Evolutionary conservation across 1,140 invertebrate species (phyloP), one percentile per base, ranked within the genome.

Genomic region (Zelostemma sp.): DNA sequence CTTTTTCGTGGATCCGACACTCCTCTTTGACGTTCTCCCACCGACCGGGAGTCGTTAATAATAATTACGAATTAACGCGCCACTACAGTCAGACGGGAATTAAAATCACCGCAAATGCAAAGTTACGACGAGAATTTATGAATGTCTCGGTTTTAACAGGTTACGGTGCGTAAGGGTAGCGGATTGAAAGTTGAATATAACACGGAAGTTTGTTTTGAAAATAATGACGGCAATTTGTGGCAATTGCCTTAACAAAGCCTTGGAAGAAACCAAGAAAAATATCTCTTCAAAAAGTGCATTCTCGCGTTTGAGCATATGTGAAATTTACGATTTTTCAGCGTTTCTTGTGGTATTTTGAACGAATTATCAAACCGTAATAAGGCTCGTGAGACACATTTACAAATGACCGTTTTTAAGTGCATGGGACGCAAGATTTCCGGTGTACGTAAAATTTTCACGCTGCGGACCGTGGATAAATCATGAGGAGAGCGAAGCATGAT

Each of bases 31-130:
- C 8, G 3, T 58, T 40, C 38, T 41, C 21, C 25, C 47, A 40
- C 55, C 12, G 9, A 11, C 1, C 25, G 49, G 28, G 53, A 43
- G 75, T 80, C 79, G 75, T 83, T 84, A 84, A 84, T 83, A 84
- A 82, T 82, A 82, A 84, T 84, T 78, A 82, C 68, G 78, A 78
- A 83, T 83, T 79, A 83, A 80, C 74, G 72, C 70, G 54, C 69
- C 59, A 50, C 71, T 73, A 77, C 77, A 79, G 58, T 77, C 73
- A 28, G 65, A 41, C 41, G 71, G 73, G 79, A 78, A 80, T 81
- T 77, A 78, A 84, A 84, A 84, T 80, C 75, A 77, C 72, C 77
- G 68, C 75, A 81, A 82, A 81, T 72, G 67, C 77, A 71, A 76
- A 82, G 74, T 76, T 80, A 79, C 66, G 78, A 79, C 66, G 76